Percentiles rank a stretch among this genome's conserved stretches.
Evolutionary conservation across 53 echinoderm and acorn worm species (phyloP).

Genomic region (Patiria pectinifera): DNA sequence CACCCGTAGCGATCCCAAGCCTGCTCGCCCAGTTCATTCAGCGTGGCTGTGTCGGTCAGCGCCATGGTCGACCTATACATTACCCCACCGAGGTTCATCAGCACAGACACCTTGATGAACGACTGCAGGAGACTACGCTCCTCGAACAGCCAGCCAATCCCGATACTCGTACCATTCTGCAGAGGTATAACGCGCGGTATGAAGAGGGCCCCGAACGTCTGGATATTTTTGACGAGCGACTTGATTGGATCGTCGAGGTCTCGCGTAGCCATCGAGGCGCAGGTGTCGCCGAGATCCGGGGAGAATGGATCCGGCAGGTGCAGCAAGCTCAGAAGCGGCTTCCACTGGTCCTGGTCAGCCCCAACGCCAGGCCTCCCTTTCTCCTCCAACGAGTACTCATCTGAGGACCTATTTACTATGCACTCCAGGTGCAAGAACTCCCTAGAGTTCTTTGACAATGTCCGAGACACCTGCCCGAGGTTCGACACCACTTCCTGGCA

Average conservation of each 20-base stretch:
- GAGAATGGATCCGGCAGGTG: constrained; percentile 42
- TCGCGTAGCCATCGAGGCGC: not conserved
- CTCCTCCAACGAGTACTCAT: not conserved
- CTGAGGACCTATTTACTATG: not conserved
- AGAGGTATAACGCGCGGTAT: not conserved
- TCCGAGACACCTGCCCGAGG: not conserved
- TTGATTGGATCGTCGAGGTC: not conserved
- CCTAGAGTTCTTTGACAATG: not conserved
- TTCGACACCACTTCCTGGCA: constrained; percentile 39
- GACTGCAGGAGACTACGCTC: constrained; percentile 36
- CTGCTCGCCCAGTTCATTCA: constrained; percentile 63
- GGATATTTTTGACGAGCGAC: not conserved
- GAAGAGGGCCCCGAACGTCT: constrained; percentile 30
- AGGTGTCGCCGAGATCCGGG: not conserved
- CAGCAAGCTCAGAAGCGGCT: not conserved
- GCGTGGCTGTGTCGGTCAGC: constrained; percentile 73
- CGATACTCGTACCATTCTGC: not conserved
- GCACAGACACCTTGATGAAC: constrained; percentile 56
- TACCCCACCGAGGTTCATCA: constrained; percentile 66
- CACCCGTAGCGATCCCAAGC: constrained; percentile 61
- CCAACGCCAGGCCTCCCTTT: not conserved
- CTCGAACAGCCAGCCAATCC: constrained; percentile 64
- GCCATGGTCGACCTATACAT: constrained; percentile 69
- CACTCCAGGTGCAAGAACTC: constrained; percentile 2
- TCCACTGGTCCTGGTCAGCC: not conserved